These are phyloP conservation scores for Drosophila lowei DNA, from an alignment of 1,140 invertebrate species.

Conservation along the genomic window DNA sequence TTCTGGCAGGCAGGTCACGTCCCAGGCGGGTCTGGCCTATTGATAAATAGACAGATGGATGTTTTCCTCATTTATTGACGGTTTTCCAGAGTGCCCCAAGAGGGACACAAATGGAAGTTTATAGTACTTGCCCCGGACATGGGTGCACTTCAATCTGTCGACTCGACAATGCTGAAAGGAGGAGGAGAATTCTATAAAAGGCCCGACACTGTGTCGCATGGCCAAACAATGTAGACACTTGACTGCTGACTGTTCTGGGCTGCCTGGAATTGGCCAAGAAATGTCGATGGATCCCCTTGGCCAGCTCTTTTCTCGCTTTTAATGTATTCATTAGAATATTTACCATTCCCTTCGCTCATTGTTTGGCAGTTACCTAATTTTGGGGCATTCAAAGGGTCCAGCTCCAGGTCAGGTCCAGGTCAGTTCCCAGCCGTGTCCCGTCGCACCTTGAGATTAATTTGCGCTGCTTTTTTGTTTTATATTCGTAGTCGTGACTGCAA, in stretches of 20 bases:
- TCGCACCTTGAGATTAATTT: conserved; percentile 19
- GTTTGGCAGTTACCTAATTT: conserved; percentile 21
- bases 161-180: conserved; percentile 23
- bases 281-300: not conserved
- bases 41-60: conserved; percentile 56
- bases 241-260: conserved; percentile 15
- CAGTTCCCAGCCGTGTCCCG: not conserved
- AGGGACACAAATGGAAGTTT: conserved; percentile 23
- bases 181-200: conserved; percentile 9
- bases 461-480: conserved; percentile 5
- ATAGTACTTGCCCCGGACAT: conserved; percentile 6
- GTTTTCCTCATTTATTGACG: conserved; percentile 64
- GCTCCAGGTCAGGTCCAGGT: conserved; percentile 19
- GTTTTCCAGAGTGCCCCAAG: conserved; percentile 15
- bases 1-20: conserved; percentile 56
- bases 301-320: not conserved
- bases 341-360: not conserved
- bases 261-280: not conserved
- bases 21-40: conserved; percentile 39
- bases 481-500: conserved; percentile 24
- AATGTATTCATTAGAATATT: conserved; percentile 15
- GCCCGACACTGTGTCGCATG: conserved; percentile 22
- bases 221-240: conserved; percentile 43
- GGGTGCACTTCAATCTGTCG: conserved; percentile 39
- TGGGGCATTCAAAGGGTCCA: conserved; percentile 7